Base-by-base conservation (phyloP, 1,140 invertebrate genomes). In the Caenorhabditis brenneri region DNA sequence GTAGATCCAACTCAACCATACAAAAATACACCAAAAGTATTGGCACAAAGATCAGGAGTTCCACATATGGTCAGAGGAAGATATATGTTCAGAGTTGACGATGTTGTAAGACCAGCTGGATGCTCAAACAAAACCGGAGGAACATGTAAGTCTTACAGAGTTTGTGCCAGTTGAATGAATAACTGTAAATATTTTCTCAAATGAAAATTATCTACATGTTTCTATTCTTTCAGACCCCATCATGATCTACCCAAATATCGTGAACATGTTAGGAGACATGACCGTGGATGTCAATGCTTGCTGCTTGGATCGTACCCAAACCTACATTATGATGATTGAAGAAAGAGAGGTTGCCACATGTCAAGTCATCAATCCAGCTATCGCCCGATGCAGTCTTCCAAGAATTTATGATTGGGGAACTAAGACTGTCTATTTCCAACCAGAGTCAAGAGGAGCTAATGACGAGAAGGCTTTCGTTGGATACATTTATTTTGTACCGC, bases 191-290 rank as follows among this genome's bases (percentile, higher is more conserved):
- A 7, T n/a, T 83, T 12, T 78, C 19, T 31, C 19, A 55, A 22
- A 55, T 55, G 5, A 55, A 55, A n/a, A n/a, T n/a, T n/a, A n/a
- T 79, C 5, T 7, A 3, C 1, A 48, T 22, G 0, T 42, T 36
- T 42, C 22, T 48, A 27, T 15, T 0, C 15, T 69, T 87, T 79
- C 51, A 88, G 87, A 87, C 74, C 90, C 90, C 1, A 89, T 91
- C 84, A 48, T 91, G 33, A 90, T 91, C 80, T 90, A 90, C 53
- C 89, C 89, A 22, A 89, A 90, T 60, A 90, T 91, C 53, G 89
- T 90, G n/a, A 90, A 90, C 86, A 90, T 91, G 89, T 82, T 90
- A n/a, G 89, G 89, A 78, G 89, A 90, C 55, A 90, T 90, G 89
- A 88, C 89, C 2, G 86, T 91, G 24, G 90, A 91, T 80, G 84